phyloP scores from a whole-genome alignment of 2,797 vertebrate species.

The Pogoniulus pusillus region DNA sequence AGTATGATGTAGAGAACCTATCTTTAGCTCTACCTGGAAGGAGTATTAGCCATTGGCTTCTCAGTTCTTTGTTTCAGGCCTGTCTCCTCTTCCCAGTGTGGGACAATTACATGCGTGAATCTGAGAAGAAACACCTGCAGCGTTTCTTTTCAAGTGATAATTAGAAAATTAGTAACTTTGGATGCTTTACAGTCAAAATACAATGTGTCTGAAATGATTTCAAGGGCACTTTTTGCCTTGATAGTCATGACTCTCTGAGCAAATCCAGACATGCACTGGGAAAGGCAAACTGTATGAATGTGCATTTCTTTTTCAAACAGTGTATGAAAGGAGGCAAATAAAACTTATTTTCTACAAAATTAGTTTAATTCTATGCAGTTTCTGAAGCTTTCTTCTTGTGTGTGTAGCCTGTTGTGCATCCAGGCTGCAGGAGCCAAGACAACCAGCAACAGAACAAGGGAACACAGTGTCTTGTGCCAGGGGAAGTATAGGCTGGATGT shows the following conservation, averaged over 20 bases:
- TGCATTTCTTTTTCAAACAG: conserved; percentile 53
- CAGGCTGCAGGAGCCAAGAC: background rate
- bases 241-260: conserved; percentile 17
- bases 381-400: background rate
- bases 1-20: background rate
- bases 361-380: background rate
- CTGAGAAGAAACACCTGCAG: background rate
- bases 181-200: conserved; percentile 41
- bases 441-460: too few species aligned
- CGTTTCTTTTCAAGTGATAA: background rate
- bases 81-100: background rate
- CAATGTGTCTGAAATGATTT: conserved; percentile 9
- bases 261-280: conserved; percentile 17
- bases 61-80: conserved; percentile 23
- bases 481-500: too few species aligned
- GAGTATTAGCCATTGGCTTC: conserved; percentile 52
- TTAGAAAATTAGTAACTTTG: background rate
- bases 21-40: background rate
- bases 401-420: background rate
- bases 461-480: too few species aligned
- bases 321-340: conserved; percentile 70
- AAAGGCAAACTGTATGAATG: conserved; percentile 30
- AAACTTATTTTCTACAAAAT: conserved; percentile 76
- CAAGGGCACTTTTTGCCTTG: conserved; percentile 27
- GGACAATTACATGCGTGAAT: conserved; percentile 16